A percentile compares a stretch with the other conserved stretches of the same genome.
Evolutionary conservation across 2,797 vertebrate species (phyloP).

Genomic region (Parambassis ranga): DNA sequence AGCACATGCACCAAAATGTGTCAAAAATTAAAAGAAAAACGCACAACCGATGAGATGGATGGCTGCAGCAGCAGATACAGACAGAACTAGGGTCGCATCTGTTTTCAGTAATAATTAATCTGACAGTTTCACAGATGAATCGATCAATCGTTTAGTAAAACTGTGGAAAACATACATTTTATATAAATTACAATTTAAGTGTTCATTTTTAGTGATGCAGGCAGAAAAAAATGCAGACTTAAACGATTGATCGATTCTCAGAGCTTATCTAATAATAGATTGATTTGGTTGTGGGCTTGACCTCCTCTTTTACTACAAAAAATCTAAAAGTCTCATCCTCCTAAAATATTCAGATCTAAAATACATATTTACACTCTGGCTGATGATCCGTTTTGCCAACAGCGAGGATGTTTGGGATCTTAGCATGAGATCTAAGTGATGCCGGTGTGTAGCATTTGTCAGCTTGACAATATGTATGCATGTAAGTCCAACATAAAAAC

Average conservation of each 20-base stretch:
- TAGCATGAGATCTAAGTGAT: background rate
- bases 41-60: constrained; percentile 73
- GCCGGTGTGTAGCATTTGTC: background rate
- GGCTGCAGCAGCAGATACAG: constrained; percentile 67
- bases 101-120: background rate
- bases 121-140: background rate
- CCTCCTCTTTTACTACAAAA: too few species aligned
- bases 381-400: too few species aligned
- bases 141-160: constrained; percentile 1
- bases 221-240: background rate
- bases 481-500: background rate
- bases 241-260: constrained; percentile 15
- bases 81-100: background rate
- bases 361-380: background rate
- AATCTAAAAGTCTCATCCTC: too few species aligned
- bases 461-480: too few species aligned
- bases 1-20: constrained; percentile 51
- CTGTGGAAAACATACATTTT: background rate
- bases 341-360: too few species aligned
- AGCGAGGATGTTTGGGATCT: background rate
- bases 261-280: too few species aligned
- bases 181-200: too few species aligned
- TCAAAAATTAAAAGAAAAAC: constrained; percentile 69
- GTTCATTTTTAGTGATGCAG: too few species aligned
- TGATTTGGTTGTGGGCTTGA: too few species aligned